Percentiles rank a stretch among this genome's conserved stretches.
Conservation (phyloP, 1,140 invertebrate genomes). For the Sarcophaga peregrina region DNA sequence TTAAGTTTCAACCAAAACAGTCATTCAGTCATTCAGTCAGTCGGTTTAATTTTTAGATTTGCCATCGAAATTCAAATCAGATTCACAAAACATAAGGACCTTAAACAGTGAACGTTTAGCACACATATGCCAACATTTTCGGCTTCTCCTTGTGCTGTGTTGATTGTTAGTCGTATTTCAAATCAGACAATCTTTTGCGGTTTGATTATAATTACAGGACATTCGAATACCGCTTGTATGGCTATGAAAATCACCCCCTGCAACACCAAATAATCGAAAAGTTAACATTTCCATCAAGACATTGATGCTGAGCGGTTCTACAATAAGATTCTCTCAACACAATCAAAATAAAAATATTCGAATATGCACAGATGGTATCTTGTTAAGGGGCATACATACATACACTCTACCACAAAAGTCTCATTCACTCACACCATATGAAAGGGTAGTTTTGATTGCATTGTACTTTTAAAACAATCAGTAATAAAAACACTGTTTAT, state of each 20-base stretch:
- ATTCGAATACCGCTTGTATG: not conserved
- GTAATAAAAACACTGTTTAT: conserved; percentile 40
- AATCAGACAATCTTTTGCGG: conserved; percentile 33
- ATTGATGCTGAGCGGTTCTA: conserved; percentile 8
- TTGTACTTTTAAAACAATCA: conserved; percentile 46
- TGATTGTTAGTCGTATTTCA: no score
- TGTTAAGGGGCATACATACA: not conserved
- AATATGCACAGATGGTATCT: conserved; percentile 47
- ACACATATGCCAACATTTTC: conserved; percentile 64
- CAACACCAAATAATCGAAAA: conserved; percentile 4
- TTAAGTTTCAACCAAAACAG: conserved; percentile 19
- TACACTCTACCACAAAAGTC: not conserved
- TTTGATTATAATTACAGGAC: conserved; percentile 38
- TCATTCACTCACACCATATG: conserved; percentile 49
- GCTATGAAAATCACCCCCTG: conserved; percentile 23
- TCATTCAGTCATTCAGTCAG: conserved; percentile 17
- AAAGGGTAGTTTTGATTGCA: conserved; percentile 66
- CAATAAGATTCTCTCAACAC: not conserved
- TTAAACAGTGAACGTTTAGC: conserved; percentile 47
- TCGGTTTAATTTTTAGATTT: no score
- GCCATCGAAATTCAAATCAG: conserved; percentile 60
- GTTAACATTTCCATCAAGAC: conserved; percentile 16
- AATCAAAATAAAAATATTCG: not conserved
- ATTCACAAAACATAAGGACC: conserved; percentile 48
- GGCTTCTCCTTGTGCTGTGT: conserved; percentile 40